These are phyloP conservation scores for Rhyacichthys aspro DNA, from an alignment of 2,797 vertebrate genomes.

Conservation along the genomic window DNA sequence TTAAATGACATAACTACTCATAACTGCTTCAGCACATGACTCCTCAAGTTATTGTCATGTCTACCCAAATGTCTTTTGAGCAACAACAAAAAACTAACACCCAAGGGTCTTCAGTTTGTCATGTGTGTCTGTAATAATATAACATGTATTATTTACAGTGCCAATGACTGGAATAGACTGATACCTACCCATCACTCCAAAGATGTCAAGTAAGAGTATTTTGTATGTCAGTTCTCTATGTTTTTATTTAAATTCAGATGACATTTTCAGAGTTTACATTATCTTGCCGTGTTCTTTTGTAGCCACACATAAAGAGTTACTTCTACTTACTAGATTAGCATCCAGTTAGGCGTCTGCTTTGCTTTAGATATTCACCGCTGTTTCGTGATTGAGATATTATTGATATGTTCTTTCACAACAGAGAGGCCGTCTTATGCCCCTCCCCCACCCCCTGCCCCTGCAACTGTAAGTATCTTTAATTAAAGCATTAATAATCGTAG, in stretches of 20 bases:
- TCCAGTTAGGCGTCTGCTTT: neutral
- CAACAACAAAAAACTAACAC: too few species aligned
- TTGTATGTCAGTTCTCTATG: neutral
- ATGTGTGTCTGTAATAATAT: neutral
- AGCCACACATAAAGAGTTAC: neutral
- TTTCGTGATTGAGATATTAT: constrained; percentile 15
- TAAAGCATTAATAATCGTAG: neutral
- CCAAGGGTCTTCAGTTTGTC: neutral
- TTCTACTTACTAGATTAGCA: too few species aligned
- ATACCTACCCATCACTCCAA: constrained; percentile 71
- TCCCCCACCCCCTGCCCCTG: constrained; percentile 94
- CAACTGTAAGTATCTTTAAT: constrained; percentile 90
- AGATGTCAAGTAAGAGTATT: constrained; percentile 95
- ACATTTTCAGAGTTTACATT: neutral
- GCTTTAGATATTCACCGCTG: neutral
- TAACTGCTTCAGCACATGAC: too few species aligned
- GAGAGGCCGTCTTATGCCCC: constrained; percentile 98
- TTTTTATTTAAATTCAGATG: neutral
- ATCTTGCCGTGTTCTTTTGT: too few species aligned
- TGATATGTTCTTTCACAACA: constrained; percentile 74
- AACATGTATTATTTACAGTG: constrained; percentile 59
- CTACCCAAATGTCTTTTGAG: too few species aligned
- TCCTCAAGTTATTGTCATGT: too few species aligned
- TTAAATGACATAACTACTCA: too few species aligned
- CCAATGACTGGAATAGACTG: constrained; percentile 65